phyloP scores from a whole-genome alignment of 1,140 invertebrate genomes.

The Protaetia brevitarsis region DNA sequence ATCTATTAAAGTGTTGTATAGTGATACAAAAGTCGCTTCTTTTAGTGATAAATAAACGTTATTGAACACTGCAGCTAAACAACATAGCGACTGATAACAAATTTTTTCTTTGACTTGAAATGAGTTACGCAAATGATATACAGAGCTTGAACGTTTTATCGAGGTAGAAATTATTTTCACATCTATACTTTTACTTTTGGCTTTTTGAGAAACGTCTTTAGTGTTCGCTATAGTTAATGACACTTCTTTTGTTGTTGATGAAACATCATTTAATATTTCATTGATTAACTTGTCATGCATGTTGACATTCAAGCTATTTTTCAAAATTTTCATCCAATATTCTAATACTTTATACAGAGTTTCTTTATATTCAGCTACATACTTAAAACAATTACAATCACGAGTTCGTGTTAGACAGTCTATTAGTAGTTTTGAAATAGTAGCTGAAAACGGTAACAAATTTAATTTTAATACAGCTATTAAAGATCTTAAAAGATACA shows the following conservation, averaged over 20 bases:
- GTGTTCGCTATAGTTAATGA: not conserved
- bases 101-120: not conserved
- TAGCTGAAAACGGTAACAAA: not conserved
- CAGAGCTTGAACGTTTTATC: not conserved
- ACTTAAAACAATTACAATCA: not conserved
- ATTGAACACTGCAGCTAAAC: not conserved
- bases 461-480: not conserved
- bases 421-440: not conserved
- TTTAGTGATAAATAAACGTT: not conserved
- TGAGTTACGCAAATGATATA: not conserved
- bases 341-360: not conserved
- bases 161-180: not conserved
- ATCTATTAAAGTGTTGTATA: not conserved
- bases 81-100: not conserved
- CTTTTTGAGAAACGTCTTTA: not conserved
- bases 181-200: not conserved
- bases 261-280: not conserved
- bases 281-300: not conserved
- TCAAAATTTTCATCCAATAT: not conserved
- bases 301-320: not conserved
- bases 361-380: not conserved
- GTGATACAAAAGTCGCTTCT: not conserved
- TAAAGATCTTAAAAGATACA: not conserved
- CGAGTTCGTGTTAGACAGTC: not conserved
- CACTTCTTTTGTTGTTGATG: not conserved